A percentile compares a stretch with the other conserved stretches of the same genome.
Conservation (phyloP, 2,888 invertebrate genomes). For the Cephonodes hylas region DNA sequence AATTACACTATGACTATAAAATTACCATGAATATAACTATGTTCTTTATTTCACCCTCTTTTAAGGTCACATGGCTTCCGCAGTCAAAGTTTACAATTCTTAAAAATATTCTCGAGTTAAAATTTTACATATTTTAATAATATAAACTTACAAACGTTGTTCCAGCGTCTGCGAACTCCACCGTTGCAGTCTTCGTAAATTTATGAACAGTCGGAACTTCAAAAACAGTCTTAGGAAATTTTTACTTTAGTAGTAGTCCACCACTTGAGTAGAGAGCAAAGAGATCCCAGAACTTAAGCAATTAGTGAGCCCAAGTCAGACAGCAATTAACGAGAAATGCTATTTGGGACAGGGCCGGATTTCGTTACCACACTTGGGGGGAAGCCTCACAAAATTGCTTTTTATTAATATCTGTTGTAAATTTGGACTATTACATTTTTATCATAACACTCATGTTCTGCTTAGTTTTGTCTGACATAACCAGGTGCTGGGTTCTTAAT, state of each 20-base stretch:
- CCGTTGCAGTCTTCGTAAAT: slow-evolving; percentile 27
- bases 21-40: background rate
- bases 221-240: slow-evolving; percentile 68
- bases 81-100: background rate
- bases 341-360: slow-evolving; percentile 48
- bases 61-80: background rate
- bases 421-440: too few species aligned
- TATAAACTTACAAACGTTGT: slow-evolving; percentile 1
- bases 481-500: too few species aligned
- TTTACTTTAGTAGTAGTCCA: slow-evolving; percentile 72
- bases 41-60: background rate
- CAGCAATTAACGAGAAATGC: slow-evolving; percentile 78
- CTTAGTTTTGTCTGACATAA: too few species aligned
- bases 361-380: background rate
- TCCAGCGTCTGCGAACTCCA: slow-evolving; percentile 34
- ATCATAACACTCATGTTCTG: too few species aligned
- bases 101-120: background rate
- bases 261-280: slow-evolving; percentile 70
- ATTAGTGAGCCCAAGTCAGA: slow-evolving; percentile 77
- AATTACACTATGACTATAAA: too few species aligned
- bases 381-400: background rate
- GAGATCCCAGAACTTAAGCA: slow-evolving; percentile 79
- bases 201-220: slow-evolving; percentile 62
- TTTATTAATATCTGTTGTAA: too few species aligned
- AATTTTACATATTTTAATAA: slow-evolving; percentile 4